A percentile compares a stretch with the other conserved stretches of the same genome.
These are phyloP conservation scores for Gila robusta DNA, from an alignment of 2,797 vertebrate genomes.

Conservation along the genomic window DNA sequence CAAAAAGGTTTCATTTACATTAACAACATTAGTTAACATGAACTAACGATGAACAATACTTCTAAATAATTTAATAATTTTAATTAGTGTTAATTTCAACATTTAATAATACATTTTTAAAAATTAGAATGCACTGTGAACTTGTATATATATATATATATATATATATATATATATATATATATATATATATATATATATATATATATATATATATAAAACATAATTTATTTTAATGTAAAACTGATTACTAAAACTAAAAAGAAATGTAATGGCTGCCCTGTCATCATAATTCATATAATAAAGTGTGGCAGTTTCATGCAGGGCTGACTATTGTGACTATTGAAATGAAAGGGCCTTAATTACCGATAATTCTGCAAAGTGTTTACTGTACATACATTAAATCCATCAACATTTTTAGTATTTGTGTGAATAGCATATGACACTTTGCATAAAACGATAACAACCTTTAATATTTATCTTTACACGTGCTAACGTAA, in stretches of 20 bases:
- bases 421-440: not conserved
- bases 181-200: too few relatives aligned
- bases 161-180: too few relatives aligned
- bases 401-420: not conserved
- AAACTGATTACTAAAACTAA: not conserved
- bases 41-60: not conserved
- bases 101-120: not conserved
- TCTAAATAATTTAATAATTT: not conserved
- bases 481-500: not conserved
- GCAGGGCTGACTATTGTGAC: not conserved
- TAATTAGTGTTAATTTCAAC: not conserved
- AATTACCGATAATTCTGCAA: not conserved
- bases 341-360: not conserved
- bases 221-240: not conserved
- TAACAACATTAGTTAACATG: not conserved
- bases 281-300: slow-evolving; percentile 2
- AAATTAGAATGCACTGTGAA: not conserved
- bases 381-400: not conserved
- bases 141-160: too few relatives aligned
- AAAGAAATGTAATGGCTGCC: not conserved
- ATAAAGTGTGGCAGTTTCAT: not conserved
- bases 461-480: not conserved
- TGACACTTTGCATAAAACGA: too few relatives aligned
- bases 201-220: too few relatives aligned
- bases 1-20: not conserved